A percentile compares a stretch with the other conserved stretches of the same genome.
Conservation (phyloP, 2,113 vertebrate species). For the Dascyllus trimaculatus region DNA sequence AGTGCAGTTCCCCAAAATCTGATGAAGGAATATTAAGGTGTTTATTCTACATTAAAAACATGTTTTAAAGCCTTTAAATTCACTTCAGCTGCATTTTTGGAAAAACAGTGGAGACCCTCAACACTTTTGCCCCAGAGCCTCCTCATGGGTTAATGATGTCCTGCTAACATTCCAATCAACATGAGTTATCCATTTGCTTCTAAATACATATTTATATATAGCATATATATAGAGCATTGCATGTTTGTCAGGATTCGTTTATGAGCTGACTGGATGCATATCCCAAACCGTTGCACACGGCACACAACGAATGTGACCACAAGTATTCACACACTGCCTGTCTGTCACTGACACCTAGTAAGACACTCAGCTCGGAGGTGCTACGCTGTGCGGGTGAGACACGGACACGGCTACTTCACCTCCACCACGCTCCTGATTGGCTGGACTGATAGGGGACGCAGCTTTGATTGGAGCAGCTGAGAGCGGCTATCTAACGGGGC, state of each 20-base stretch:
- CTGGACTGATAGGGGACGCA: conserved; percentile 66
- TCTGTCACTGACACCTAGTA: conserved; percentile 70
- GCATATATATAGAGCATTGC: no score
- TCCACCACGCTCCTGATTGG: conserved; percentile 82
- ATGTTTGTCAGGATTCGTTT: not conserved
- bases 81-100: no score
- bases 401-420: conserved; percentile 82
- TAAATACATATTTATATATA: not conserved
- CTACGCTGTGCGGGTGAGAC: conserved; percentile 63
- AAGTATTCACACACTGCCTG: conserved; percentile 42
- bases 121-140: no score
- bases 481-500: conserved; percentile 64
- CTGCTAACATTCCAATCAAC: not conserved
- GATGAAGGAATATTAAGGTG: not conserved
- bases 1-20: no score
- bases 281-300: not conserved
- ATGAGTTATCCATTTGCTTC: not conserved
- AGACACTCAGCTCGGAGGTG: conserved; percentile 79
- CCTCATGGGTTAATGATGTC: no score
- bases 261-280: not conserved
- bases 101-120: no score
- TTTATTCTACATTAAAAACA: not conserved
- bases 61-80: no score
- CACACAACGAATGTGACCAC: not conserved
- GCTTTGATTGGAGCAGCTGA: conserved; percentile 60